A percentile compares a stretch with the other conserved stretches of the same genome.
Evolutionary conservation across 2,113 vertebrate genomes (phyloP).

Genomic region (Thalassarche chlororhynchos): DNA sequence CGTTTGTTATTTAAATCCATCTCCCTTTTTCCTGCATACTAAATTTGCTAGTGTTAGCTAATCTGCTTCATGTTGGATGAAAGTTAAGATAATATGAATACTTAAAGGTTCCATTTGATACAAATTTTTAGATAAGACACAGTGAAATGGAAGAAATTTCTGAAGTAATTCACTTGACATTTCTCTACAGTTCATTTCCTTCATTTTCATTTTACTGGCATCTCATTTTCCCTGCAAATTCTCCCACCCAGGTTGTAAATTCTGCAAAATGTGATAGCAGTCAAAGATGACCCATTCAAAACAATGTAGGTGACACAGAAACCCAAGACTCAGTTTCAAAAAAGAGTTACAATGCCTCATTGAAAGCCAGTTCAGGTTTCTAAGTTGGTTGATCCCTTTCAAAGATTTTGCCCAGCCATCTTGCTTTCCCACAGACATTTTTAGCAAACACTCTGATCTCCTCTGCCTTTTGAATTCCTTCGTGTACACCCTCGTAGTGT

Average conservation of each 20-base stretch:
- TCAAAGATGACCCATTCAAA: neutral
- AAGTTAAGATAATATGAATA: neutral
- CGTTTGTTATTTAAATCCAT: neutral
- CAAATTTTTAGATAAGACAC: neutral
- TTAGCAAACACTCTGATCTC: neutral
- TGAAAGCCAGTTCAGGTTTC: neutral
- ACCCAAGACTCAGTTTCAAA: neutral
- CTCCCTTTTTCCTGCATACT: neutral
- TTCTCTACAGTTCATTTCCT: neutral
- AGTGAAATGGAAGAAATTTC: neutral
- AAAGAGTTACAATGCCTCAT: neutral
- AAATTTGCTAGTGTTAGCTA: neutral
- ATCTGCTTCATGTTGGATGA: neutral
- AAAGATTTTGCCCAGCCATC: neutral
- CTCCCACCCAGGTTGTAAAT: neutral
- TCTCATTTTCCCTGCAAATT: neutral
- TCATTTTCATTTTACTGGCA: neutral
- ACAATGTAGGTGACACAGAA: neutral
- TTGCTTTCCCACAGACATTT: neutral
- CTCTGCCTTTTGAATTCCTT: neutral
- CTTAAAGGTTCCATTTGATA: neutral
- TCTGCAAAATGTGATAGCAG: neutral
- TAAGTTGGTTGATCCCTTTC: neutral
- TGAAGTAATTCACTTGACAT: conserved; percentile 7
- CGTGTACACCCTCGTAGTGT: too few species aligned